phyloP scores from a whole-genome alignment of 2,113 vertebrate species.

The Chitala chitala region DNA sequence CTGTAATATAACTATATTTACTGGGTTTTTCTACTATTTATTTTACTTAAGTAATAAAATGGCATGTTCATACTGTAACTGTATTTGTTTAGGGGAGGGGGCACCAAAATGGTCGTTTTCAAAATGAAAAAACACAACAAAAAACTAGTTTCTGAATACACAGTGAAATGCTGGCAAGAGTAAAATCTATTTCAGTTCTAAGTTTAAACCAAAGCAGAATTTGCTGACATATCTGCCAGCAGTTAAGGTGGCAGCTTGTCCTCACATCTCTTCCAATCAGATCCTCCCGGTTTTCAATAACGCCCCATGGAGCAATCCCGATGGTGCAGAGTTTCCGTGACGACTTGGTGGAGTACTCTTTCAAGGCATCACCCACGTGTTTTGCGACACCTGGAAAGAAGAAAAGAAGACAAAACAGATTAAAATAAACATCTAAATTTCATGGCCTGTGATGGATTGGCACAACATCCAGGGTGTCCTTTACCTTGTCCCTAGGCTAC shows the following conservation, averaged over 20 bases:
- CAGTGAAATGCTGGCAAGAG: no score
- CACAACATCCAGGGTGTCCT: no score
- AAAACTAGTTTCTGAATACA: no score
- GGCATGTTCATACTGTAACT: no score
- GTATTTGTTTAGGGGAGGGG: no score
- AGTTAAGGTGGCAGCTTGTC: background rate
- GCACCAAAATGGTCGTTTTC: background rate
- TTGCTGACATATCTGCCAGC: background rate
- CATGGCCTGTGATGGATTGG: no score
- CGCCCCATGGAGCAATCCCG: constrained; percentile 93
- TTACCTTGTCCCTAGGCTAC: no score
- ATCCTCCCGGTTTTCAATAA: constrained; percentile 96
- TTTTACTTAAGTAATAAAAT: no score
- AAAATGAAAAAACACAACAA: background rate
- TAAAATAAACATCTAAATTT: background rate
- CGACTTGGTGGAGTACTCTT: constrained; percentile 89
- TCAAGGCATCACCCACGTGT: constrained; percentile 94
- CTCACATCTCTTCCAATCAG: constrained; percentile 97
- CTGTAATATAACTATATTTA: no score
- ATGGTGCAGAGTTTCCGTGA: constrained; percentile 97
- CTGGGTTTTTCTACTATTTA: no score
- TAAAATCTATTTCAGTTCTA: no score
- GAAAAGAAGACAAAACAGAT: background rate
- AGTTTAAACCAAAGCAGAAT: no score
- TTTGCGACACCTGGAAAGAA: constrained; percentile 82